phyloP scores from a whole-genome alignment of 2,888 invertebrate genomes.

The Tenthredo mesomela region DNA sequence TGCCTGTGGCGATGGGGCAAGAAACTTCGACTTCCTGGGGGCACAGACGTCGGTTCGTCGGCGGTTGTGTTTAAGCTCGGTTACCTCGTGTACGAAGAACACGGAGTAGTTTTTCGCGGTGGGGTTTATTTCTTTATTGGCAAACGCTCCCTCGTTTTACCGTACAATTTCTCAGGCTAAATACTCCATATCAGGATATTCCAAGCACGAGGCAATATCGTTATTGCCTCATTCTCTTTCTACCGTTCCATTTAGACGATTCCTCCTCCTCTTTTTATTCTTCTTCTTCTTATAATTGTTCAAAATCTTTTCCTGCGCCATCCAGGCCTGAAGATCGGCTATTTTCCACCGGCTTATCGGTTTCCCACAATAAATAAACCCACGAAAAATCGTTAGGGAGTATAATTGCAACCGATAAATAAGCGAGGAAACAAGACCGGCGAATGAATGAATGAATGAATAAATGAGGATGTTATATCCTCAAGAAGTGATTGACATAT shows the following conservation, averaged over 20 bases:
- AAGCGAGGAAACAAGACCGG: not conserved
- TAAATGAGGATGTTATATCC: not conserved
- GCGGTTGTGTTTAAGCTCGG: slow-evolving; percentile 4
- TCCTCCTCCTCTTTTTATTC: not conserved
- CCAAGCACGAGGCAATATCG: slow-evolving; percentile 12
- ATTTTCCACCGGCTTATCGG: not conserved
- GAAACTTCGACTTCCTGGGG: slow-evolving; percentile 52
- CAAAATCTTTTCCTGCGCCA: not conserved
- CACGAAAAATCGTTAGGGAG: not conserved
- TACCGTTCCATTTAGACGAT: not conserved
- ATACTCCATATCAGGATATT: slow-evolving; percentile 20
- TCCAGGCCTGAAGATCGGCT: not conserved
- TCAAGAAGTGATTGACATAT: not conserved
- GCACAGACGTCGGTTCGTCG: slow-evolving; percentile 59
- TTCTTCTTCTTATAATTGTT: not conserved
- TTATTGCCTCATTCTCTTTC: slow-evolving; percentile 26
- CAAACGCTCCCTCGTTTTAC: not conserved
- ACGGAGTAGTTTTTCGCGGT: not conserved
- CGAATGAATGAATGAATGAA: not conserved
- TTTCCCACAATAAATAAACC: not conserved
- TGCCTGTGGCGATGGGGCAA: slow-evolving; percentile 12
- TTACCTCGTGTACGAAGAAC: not conserved
- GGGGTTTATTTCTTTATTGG: not conserved
- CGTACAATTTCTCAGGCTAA: not conserved
- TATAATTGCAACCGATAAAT: not conserved